Conservation (phyloP, 2,113 vertebrate genomes). For the Proteles cristata region DNA sequence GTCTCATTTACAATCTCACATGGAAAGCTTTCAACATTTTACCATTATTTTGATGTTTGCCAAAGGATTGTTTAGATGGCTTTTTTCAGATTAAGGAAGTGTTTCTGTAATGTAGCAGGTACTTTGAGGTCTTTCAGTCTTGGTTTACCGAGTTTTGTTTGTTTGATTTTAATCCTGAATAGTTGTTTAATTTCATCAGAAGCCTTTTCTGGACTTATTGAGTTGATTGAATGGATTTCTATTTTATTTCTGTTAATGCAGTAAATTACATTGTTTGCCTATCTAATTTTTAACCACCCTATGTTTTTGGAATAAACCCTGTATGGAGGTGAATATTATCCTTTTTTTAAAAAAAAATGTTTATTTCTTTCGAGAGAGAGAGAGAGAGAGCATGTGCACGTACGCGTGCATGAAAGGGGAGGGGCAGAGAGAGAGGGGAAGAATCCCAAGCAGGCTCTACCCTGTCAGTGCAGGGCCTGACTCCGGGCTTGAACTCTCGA, state of each 20-base stretch:
- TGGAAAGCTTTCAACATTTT: constrained; percentile 11
- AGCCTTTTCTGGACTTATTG: background rate
- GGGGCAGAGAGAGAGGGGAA: too few species aligned
- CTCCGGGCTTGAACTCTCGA: too few species aligned
- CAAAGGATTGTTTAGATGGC: background rate
- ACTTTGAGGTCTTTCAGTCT: background rate
- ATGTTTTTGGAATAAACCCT: constrained; percentile 20
- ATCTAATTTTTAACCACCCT: background rate
- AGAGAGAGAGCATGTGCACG: too few species aligned
- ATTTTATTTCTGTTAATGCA: background rate
- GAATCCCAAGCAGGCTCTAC: too few species aligned
- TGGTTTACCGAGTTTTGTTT: background rate
- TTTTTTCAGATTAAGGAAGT: background rate
- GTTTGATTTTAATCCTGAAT: background rate
- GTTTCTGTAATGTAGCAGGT: background rate
- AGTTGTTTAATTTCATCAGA: constrained; percentile 44
- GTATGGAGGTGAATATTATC: background rate
- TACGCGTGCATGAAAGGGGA: too few species aligned
- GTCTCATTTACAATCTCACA: background rate
- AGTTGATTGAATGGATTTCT: background rate
- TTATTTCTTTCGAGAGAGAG: too few species aligned
- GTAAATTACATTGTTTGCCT: background rate
- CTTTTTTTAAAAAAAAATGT: background rate
- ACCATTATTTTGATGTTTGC: background rate
- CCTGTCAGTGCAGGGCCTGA: too few species aligned